A percentile compares a stretch with the other conserved stretches of the same genome.
These are phyloP conservation scores for Amblyornis subalaris DNA, from an alignment of 2,113 vertebrate species.

Conservation along the genomic window DNA sequence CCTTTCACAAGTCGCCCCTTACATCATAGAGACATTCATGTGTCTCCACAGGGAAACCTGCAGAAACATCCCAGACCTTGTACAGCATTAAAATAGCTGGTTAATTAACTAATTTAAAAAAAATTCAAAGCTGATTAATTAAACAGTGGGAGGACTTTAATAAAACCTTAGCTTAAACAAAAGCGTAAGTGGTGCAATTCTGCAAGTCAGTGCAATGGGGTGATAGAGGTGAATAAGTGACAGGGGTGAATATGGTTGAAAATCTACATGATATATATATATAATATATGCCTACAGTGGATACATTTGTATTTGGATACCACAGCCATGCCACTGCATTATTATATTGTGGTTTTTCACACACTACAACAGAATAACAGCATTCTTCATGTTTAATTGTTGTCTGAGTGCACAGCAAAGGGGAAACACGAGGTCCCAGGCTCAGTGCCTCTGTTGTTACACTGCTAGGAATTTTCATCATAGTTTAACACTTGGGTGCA, in stretches of 20 bases:
- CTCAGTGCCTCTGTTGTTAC: fast-evolving
- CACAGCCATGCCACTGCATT: background rate
- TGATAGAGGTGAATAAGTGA: background rate
- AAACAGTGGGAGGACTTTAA: background rate
- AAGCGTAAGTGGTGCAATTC: background rate
- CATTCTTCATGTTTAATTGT: background rate
- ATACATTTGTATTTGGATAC: background rate
- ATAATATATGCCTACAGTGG: background rate
- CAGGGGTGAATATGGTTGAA: background rate
- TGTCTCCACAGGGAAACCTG: background rate
- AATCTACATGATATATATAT: background rate
- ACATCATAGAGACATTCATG: background rate
- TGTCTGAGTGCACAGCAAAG: background rate
- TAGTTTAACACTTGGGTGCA: background rate
- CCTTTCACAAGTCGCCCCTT: background rate
- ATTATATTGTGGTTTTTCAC: background rate
- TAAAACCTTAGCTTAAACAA: background rate
- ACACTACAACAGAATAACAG: background rate
- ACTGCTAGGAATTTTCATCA: background rate
- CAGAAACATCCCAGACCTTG: background rate
- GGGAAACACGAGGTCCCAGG: background rate
- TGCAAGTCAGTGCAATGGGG: background rate
- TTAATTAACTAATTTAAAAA: background rate
- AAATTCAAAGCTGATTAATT: background rate
- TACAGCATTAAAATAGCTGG: background rate